A percentile compares a stretch with the other conserved stretches of the same genome.
phyloP scores from a whole-genome alignment of 1,140 invertebrate genomes.

The Papilio xuthus region DNA sequence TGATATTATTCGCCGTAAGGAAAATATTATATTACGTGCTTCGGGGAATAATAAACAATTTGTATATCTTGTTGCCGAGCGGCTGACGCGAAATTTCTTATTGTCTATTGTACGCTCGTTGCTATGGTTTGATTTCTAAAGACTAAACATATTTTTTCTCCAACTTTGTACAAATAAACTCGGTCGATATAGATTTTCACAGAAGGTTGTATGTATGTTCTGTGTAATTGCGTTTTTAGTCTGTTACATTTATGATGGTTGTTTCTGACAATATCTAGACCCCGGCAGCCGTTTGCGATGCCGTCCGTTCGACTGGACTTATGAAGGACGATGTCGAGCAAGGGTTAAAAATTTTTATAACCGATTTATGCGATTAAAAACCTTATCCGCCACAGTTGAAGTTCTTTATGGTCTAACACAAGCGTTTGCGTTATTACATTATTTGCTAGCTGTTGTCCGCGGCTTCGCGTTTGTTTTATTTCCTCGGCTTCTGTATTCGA shows the following conservation, averaged over 20 bases:
- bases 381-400: background rate
- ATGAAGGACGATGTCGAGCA: background rate
- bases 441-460: constrained; percentile 10
- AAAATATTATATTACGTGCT: background rate
- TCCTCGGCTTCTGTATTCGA: background rate
- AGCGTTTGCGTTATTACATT: background rate
- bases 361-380: background rate
- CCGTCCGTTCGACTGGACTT: background rate
- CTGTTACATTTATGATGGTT: constrained; percentile 1
- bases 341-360: background rate
- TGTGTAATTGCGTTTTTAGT: constrained; percentile 14
- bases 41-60: background rate
- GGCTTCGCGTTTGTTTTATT: background rate
- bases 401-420: background rate
- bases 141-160: background rate
- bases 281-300: background rate
- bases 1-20: background rate
- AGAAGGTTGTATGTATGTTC: background rate
- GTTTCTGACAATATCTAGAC: constrained; percentile 6
- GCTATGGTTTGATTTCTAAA: background rate
- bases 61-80: background rate
- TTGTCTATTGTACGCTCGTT: background rate
- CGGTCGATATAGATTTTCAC: background rate
- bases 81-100: background rate
- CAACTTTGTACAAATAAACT: background rate